Evolutionary conservation across 2,888 invertebrate genomes (phyloP).

Genomic region (Coecobrya sp.): DNA sequence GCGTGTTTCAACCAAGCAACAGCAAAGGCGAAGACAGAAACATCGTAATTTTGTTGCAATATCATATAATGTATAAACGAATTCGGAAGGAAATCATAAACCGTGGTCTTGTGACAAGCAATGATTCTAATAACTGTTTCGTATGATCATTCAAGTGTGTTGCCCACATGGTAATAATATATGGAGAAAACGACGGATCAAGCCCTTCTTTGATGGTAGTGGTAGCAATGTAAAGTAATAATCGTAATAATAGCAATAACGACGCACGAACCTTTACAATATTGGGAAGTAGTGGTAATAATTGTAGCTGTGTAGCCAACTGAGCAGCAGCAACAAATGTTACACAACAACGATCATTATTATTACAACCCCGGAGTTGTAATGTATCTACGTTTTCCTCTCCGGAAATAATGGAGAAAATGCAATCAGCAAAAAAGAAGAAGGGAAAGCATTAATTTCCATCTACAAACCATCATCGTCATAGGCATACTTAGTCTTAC

Average conservation of each 20-base stretch:
- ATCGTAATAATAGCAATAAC: constrained; percentile 53
- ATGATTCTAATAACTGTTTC: constrained; percentile 62
- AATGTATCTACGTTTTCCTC: constrained; percentile 21
- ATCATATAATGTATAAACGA: constrained; percentile 54
- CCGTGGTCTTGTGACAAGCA: constrained; percentile 69
- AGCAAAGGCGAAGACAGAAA: constrained; percentile 38
- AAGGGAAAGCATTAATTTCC: constrained; percentile 70
- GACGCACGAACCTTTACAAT: constrained; percentile 1
- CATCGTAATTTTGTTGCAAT: constrained; percentile 50
- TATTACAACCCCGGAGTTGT: constrained; percentile 5
- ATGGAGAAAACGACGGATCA: constrained; percentile 1
- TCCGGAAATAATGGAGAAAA: constrained; percentile 73
- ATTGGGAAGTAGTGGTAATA: not conserved
- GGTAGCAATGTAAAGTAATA: constrained; percentile 38
- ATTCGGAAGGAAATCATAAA: constrained; percentile 79
- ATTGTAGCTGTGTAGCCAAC: not conserved
- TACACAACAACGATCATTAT: constrained; percentile 45
- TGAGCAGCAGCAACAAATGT: not conserved
- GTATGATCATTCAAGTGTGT: constrained; percentile 57
- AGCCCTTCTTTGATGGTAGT: not conserved
- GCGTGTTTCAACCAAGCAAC: constrained; percentile 55
- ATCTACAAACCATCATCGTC: constrained; percentile 38
- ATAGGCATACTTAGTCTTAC: not conserved
- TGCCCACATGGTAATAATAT: constrained; percentile 2
- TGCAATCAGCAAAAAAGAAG: constrained; percentile 68